Evolutionary conservation across 2,888 invertebrate genomes (phyloP), one percentile per base, ranked within the genome.

Genomic region (Pammene aurita): DNA sequence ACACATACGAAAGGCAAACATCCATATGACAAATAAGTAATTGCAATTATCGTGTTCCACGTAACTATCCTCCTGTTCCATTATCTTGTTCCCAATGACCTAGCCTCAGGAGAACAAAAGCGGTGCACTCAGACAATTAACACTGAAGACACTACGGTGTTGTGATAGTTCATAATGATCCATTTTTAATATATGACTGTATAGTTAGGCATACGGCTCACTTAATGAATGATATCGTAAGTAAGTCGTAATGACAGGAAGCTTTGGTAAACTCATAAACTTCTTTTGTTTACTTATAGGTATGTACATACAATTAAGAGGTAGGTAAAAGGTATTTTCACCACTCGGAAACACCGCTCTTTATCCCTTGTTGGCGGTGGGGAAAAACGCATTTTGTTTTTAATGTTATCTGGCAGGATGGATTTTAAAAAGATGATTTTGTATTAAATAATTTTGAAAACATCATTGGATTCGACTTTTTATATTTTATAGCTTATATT

Each of bases 81-180:
- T 56, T 67, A 67, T 67, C 62, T 57, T 34, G 55, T 13, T 26
- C 50, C 50, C 42, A 67, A 67, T 57, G 62, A 67, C 50, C 62
- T 35, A 42, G 56, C 62, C 34, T 14, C 34, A 35, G 63, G 42
- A 56, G 35, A 62, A 67, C 62, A 67, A 67, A 57, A 41, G 41
- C 4, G 26, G 35, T 26, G 35, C 44, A 42, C 52, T 55, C 18
- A 38, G 44, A 63, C 34, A 50, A 42, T 67, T 60, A 46, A 66
- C 56, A 66, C 50, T 50, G 56, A 55, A 50, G 10, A 50, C 56
- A 44, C 48, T 35, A 9, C 5, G 34, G 62, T 26, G 42, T 67
- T 62, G 16, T 67, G 56, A 50, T 67, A 56, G 48, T 42, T 34
- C 62, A 67, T 67, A 62, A 62, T 57, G 56, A 34, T 56, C 34